Evolutionary conservation across 2,888 invertebrate species (phyloP), one percentile per base, ranked within the genome.

Genomic region (Notodonta dromedarius): DNA sequence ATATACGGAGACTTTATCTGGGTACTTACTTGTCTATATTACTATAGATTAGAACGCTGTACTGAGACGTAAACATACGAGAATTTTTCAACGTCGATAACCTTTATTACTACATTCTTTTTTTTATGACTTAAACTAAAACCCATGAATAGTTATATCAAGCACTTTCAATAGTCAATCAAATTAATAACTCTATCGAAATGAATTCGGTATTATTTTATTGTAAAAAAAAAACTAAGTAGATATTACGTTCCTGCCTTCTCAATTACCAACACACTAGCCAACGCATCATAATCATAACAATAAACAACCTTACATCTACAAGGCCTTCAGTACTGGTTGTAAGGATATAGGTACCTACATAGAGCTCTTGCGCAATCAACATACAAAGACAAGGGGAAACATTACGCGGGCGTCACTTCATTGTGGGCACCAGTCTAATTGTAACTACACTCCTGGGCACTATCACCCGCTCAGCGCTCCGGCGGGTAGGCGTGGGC

Each of bases 391-490:
- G 91, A 91, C 92, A 90, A 87, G 87, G 83, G 86, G 87, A 86
- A 84, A 87, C 89, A 93, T 93, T 93, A 93, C 91, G 87, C 86
- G 86, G 78, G 86, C 90, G 89, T 93, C 94, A 94, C 93, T 93
- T 93, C 93, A 91, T 93, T 93, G 93, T 90, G 93, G 93, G 90
- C 89, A 90, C 90, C 89, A 86, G 83, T 91, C 93, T 93, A 94
- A 94, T 93, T 94, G 94, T 93, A 94, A 94, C 89, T 93, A 93
- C 91, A 92, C 94, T 92, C 93, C 82, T 83, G 94, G 94, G 94
- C 87, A 77, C 90, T 88, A 93, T 94, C 92, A 88, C 86, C 84
- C 91, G 93, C 93, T 91, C 94, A 93, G 93, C 93, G 91, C 90
- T 88, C 87, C 86, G 88, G 73, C 88, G 86, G 83, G 92, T 93